phyloP scores from a whole-genome alignment of 2,888 invertebrate species.

The Apotomis capreana region DNA sequence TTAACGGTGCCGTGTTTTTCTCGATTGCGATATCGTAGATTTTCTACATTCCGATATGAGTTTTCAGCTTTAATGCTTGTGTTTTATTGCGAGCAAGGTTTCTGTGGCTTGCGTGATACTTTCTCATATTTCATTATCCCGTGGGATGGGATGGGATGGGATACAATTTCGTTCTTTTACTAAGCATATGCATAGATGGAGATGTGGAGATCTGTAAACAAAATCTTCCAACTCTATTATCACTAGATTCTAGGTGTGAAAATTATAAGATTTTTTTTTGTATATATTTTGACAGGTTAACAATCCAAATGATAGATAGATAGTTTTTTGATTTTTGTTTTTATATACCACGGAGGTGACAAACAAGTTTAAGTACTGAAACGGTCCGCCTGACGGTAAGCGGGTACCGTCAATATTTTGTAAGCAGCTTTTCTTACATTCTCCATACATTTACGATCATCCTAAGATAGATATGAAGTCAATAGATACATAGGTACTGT shows the following conservation, averaged over 20 bases:
- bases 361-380: too few species aligned
- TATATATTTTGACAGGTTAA: too few species aligned
- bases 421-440: neutral
- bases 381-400: too few species aligned
- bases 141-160: too few species aligned
- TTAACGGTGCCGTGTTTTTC: constrained; percentile 29
- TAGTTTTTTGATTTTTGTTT: neutral
- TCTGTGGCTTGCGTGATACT: neutral
- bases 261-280: too few species aligned
- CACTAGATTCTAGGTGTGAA: too few species aligned
- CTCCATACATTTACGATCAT: neutral
- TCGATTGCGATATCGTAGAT: constrained; percentile 35
- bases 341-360: too few species aligned
- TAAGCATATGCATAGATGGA: too few species aligned
- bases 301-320: neutral
- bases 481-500: constrained; percentile 35
- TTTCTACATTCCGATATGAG: constrained; percentile 32
- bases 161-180: too few species aligned
- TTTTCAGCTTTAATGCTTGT: constrained; percentile 8
- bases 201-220: too few species aligned
- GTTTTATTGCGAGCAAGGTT: constrained; percentile 12
- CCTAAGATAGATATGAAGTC: constrained; percentile 7
- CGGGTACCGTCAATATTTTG: neutral
- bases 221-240: neutral
- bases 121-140: neutral